Evolutionary conservation across 1,140 invertebrate genomes (phyloP).

Genomic region (Acromyrmex charruanus): DNA sequence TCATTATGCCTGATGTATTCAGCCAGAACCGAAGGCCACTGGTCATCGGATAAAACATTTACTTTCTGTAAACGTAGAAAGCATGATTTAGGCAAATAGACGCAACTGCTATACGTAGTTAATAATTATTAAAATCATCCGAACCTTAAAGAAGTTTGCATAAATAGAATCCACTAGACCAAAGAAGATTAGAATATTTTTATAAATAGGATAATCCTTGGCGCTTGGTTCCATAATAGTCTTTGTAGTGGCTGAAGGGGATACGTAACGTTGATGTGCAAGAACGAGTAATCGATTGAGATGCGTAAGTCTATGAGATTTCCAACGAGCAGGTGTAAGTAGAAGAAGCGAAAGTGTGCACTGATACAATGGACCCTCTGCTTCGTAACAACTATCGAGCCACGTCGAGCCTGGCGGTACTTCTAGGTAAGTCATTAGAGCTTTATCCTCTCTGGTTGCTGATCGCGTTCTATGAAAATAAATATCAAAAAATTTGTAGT

Average conservation of each 20-base stretch:
- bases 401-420: slow-evolving; percentile 87
- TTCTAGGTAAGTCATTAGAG: slow-evolving; percentile 90
- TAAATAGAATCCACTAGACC: slow-evolving; percentile 93
- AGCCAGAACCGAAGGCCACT: slow-evolving; percentile 95
- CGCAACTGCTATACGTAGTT: neutral
- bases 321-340: slow-evolving; percentile 91
- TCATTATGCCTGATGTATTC: slow-evolving; percentile 98
- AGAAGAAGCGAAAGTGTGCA: slow-evolving; percentile 93
- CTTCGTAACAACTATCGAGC: slow-evolving; percentile 94
- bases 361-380: slow-evolving; percentile 96
- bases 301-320: slow-evolving; percentile 89
- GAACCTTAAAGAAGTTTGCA: slow-evolving; percentile 91
- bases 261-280: slow-evolving; percentile 91
- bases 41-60: slow-evolving; percentile 90
- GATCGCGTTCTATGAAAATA: slow-evolving; percentile 90
- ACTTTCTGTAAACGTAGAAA: slow-evolving; percentile 88
- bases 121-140: slow-evolving; percentile 39
- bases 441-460: slow-evolving; percentile 91
- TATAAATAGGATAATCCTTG: slow-evolving; percentile 94
- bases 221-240: slow-evolving; percentile 86
- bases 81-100: neutral
- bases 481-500: slow-evolving; percentile 15
- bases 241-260: slow-evolving; percentile 87
- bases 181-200: slow-evolving; percentile 95
- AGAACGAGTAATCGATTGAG: slow-evolving; percentile 92